phyloP scores from a whole-genome alignment of 2,113 vertebrate species.

The Crotalus tigris region DNA sequence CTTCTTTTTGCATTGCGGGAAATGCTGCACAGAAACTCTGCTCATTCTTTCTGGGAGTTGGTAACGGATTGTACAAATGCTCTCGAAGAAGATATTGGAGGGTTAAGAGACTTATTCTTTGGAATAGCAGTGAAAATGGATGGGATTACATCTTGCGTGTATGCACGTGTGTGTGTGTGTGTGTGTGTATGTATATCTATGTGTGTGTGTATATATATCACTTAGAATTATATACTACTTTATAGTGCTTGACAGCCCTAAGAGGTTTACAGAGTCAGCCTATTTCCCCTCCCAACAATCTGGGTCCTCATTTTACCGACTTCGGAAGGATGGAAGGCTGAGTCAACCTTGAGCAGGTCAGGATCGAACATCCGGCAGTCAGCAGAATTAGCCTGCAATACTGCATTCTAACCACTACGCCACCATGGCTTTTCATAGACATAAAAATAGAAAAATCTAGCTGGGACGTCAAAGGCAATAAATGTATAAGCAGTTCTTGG shows the following conservation, averaged over 20 bases:
- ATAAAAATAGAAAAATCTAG: neutral
- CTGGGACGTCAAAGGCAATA: neutral
- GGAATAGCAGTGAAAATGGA: too few relatives aligned
- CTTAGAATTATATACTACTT: neutral
- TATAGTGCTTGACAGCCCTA: neutral
- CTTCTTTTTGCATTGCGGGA: neutral
- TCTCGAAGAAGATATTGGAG: too few relatives aligned
- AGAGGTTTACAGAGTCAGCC: neutral
- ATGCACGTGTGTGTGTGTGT: neutral
- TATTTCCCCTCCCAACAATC: neutral
- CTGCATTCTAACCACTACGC: neutral
- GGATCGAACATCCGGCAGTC: neutral
- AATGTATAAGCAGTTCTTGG: neutral
- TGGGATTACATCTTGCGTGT: neutral
- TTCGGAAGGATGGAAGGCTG: neutral
- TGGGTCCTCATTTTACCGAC: neutral
- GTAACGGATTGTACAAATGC: too few relatives aligned
- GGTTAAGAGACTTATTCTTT: too few relatives aligned
- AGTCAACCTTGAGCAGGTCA: neutral
- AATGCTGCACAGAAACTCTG: neutral
- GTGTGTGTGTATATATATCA: too few relatives aligned
- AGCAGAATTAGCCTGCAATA: neutral
- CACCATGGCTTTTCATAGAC: neutral
- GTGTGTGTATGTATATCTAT: too few relatives aligned
- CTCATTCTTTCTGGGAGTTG: neutral